Evolutionary conservation across 64 coral and sea anemone species (phyloP), one percentile per base, ranked within the genome.

Genomic region (Exaiptasia diaphana): DNA sequence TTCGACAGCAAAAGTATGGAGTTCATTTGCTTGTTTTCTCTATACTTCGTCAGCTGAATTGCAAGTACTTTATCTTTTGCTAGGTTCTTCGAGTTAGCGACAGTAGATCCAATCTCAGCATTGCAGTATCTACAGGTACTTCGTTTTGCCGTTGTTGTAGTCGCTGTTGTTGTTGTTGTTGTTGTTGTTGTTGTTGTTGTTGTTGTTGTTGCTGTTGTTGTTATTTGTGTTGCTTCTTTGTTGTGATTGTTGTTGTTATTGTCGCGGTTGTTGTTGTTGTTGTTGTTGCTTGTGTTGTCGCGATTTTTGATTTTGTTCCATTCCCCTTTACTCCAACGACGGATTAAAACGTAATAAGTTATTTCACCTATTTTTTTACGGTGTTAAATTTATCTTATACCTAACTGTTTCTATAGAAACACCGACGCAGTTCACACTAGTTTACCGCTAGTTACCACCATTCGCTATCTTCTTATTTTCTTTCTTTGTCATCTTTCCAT

Each of bases 1-100:
- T 94, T 4, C 75, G 91, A 26, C 88, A 94, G 48, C 91, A 94
- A 87, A 94, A 83, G 91, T 94, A 77, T 13, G 35, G 28, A 43
- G 10, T 53, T 6, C n/a, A 10, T 11, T 33, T 28, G 17, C 5
- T 9, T 32, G 8, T 53, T 53, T 1, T 14, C 18, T 75, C 10
- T 1, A 4, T 24, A 14, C 9, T 23, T 73, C 22, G 17, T 41
- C 8, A 10, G 7, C 21, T 36, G 26, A 29, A 54, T 55, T 41
- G 4, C 13, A 24, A 24, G 39, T 7, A 28, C 13, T 67, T 1
- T 24, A 4, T 24, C 36, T 60, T 62, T 6, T 33, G 34, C 45
- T 17, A 64, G 57, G 44, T 43, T 32, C 40, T 81, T 42, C 58
- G 55, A 61, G 26, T 41, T 44, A 30, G 18, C 29, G 21, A 44